phyloP scores from a whole-genome alignment of 2,113 vertebrate genomes.

The Oreochromis tanganicae region DNA sequence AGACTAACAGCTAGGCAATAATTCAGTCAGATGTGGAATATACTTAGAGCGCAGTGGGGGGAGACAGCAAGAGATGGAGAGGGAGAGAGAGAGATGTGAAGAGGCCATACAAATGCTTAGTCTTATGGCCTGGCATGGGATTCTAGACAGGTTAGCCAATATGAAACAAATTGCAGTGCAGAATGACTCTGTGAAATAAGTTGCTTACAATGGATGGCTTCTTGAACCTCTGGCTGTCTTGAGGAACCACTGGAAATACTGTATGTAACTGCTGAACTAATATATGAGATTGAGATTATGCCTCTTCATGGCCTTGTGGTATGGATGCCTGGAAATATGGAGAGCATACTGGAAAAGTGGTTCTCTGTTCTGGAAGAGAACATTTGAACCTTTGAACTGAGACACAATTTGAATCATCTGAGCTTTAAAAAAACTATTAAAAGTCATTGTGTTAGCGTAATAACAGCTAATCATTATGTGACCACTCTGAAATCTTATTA shows the following conservation, averaged over 20 bases:
- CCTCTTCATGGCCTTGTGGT: background rate
- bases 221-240: slow-evolving; percentile 14
- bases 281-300: slow-evolving; percentile 39
- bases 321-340: slow-evolving; percentile 14
- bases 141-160: slow-evolving; percentile 23
- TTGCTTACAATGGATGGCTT: slow-evolving; percentile 43
- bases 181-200: slow-evolving; percentile 38
- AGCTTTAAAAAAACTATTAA: background rate
- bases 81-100: slow-evolving; percentile 25
- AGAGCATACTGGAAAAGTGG: slow-evolving; percentile 33
- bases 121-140: slow-evolving; percentile 41
- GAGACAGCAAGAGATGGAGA: slow-evolving; percentile 20
- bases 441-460: background rate
- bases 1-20: slow-evolving; percentile 60
- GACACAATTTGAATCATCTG: background rate
- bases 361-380: slow-evolving; percentile 12
- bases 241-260: slow-evolving; percentile 2
- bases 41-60: slow-evolving; percentile 35
- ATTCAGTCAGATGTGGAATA: slow-evolving; percentile 63
- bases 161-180: slow-evolving; percentile 32
- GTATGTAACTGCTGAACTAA: slow-evolving; percentile 16
- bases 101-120: slow-evolving; percentile 38
- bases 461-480: background rate
- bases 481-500: background rate
- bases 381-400: background rate